A percentile compares a stretch with the other conserved stretches of the same genome.
Evolutionary conservation across 1,140 invertebrate species (phyloP).

Genomic region (Agrilus planipennis): DNA sequence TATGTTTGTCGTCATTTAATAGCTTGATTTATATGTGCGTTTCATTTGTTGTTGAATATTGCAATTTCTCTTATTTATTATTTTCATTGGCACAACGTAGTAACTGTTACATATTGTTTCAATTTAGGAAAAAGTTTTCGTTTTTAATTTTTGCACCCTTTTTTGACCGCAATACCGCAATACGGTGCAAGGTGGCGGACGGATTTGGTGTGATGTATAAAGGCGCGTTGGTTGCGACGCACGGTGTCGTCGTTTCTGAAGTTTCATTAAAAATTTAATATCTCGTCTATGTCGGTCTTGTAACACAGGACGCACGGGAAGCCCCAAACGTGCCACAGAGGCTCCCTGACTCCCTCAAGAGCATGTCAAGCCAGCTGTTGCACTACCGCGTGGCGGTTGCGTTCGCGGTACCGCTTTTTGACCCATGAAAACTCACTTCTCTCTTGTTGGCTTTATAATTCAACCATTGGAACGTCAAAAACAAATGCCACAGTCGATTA

Average conservation of each 20-base stretch:
- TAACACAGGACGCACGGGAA: not conserved
- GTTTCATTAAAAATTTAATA: slow-evolving; percentile 24
- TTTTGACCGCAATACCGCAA: too few species aligned
- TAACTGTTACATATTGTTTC: too few species aligned
- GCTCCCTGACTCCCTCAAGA: slow-evolving; percentile 9
- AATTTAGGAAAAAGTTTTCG: too few species aligned
- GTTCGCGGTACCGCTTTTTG: slow-evolving; percentile 1
- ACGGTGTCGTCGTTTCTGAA: slow-evolving; percentile 6
- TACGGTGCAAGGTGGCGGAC: too few species aligned
- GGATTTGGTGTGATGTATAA: too few species aligned
- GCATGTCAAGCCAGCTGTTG: slow-evolving; percentile 19
- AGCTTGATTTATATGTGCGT: too few species aligned
- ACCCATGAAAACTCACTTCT: slow-evolving; percentile 17
- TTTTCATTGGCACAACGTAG: too few species aligned
- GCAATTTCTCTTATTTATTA: too few species aligned
- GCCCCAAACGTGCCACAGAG: too few species aligned
- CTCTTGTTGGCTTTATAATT: slow-evolving; percentile 23
- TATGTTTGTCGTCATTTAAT: too few species aligned
- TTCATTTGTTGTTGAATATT: too few species aligned
- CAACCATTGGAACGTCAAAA: slow-evolving; percentile 18
- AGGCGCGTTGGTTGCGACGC: slow-evolving; percentile 1
- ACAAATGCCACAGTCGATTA: slow-evolving; percentile 19
- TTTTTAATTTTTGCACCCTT: too few species aligned
- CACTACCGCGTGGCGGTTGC: slow-evolving; percentile 11
- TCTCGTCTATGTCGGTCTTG: slow-evolving; percentile 10